A percentile compares a stretch with the other conserved stretches of the same genome.
These are phyloP conservation scores for Sciaenops ocellatus DNA, from an alignment of 2,797 vertebrate genomes.

Conservation along the genomic window DNA sequence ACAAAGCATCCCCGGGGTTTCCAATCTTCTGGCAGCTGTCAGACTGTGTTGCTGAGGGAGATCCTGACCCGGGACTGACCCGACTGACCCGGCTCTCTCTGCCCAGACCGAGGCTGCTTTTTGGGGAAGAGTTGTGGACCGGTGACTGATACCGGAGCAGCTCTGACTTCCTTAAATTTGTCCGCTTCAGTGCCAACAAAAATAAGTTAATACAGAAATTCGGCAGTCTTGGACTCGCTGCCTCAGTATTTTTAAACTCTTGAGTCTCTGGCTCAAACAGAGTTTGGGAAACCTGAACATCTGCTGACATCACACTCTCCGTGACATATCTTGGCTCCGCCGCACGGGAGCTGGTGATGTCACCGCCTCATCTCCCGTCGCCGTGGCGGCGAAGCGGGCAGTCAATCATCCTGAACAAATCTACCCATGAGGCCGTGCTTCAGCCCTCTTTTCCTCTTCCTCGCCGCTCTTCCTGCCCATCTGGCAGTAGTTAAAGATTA, in stretches of 20 bases:
- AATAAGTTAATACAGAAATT: too few species aligned
- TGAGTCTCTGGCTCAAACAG: background rate
- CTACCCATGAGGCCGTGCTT: constrained; percentile 60
- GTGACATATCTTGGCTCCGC: constrained; percentile 6
- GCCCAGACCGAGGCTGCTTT: too few species aligned
- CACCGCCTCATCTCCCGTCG: constrained; percentile 38
- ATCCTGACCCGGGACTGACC: too few species aligned
- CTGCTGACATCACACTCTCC: background rate
- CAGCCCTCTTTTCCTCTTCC: constrained; percentile 50
- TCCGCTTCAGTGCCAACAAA: too few species aligned
- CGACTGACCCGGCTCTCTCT: too few species aligned
- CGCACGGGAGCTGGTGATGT: constrained; percentile 1
- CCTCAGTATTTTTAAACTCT: too few species aligned
- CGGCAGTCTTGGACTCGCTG: background rate
- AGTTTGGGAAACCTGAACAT: background rate
- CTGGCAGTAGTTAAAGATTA: constrained; percentile 84
- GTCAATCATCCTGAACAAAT: constrained; percentile 79
- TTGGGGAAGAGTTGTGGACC: too few species aligned
- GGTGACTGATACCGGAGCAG: too few species aligned
- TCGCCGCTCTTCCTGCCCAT: constrained; percentile 64
- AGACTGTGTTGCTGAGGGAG: too few species aligned
- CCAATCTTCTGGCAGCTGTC: too few species aligned
- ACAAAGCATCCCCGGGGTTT: too few species aligned
- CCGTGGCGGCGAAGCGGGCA: constrained; percentile 50
- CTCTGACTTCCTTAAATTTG: too few species aligned